Conservation (phyloP, 1,140 invertebrate genomes). For the Bombus confusus region DNA sequence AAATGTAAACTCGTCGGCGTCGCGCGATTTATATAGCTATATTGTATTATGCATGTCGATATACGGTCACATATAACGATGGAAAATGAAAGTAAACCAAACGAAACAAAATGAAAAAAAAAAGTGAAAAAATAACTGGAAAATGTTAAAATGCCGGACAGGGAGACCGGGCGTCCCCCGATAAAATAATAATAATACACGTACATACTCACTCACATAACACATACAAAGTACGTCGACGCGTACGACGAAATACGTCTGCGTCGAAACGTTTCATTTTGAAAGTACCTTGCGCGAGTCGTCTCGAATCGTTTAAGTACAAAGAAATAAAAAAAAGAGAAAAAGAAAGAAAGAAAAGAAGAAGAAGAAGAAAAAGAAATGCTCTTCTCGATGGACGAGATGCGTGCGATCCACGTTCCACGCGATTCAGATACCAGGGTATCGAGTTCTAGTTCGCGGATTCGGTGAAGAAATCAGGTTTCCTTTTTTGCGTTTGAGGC, state of each 20-base stretch:
- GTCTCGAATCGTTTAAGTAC: conserved; percentile 66
- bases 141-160: conserved; percentile 42
- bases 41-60: conserved; percentile 69
- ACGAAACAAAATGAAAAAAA: conserved; percentile 41
- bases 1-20: conserved; percentile 53
- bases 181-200: conserved; percentile 23
- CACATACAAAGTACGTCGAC: conserved; percentile 57
- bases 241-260: conserved; percentile 5
- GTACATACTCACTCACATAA: conserved; percentile 54
- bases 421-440: conserved; percentile 48
- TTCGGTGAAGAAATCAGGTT: conserved; percentile 32
- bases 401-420: conserved; percentile 48
- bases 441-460: conserved; percentile 32
- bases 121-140: conserved; percentile 46
- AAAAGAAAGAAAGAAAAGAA: not conserved
- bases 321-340: conserved; percentile 29
- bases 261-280: conserved; percentile 55
- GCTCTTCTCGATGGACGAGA: conserved; percentile 43
- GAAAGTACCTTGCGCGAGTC: conserved; percentile 63
- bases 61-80: conserved; percentile 64
- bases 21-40: conserved; percentile 63
- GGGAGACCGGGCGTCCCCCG: conserved; percentile 42
- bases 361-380: not conserved
- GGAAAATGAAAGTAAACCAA: conserved; percentile 65
- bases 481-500: conserved; percentile 31